phyloP scores from a whole-genome alignment of 92 coral and sea anemone genomes.

The Ricordea florida region DNA sequence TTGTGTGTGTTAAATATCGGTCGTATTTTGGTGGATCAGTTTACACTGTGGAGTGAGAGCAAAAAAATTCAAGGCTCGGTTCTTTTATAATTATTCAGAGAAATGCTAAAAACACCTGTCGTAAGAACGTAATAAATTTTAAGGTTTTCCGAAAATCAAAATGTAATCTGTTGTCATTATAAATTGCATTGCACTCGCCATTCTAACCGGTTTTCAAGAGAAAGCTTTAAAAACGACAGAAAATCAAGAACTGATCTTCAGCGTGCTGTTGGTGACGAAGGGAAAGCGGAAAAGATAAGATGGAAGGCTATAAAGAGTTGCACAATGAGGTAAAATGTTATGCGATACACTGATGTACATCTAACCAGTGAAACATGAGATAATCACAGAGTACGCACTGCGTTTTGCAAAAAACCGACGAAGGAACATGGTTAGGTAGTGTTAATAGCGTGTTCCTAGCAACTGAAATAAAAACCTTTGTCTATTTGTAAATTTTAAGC shows the following conservation, averaged over 20 bases:
- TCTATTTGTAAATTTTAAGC: no score
- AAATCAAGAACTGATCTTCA: no score
- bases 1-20: no score
- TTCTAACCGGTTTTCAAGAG: background rate
- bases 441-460: no score
- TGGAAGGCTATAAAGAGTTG: constrained; percentile 23
- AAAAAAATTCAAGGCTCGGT: background rate
- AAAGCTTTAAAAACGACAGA: background rate
- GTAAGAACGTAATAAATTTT: constrained; percentile 6
- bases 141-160: constrained; percentile 3
- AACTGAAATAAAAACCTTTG: no score
- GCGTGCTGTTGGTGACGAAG: background rate
- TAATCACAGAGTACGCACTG: no score
- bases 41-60: no score
- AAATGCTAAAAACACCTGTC: constrained; percentile 30
- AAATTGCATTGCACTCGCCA: constrained; percentile 18
- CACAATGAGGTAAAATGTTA: constrained; percentile 31
- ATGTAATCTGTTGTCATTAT: constrained; percentile 27
- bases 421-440: no score
- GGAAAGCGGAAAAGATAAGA: background rate
- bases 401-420: no score
- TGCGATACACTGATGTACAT: no score
- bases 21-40: no score
- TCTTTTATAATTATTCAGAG: constrained; percentile 32
- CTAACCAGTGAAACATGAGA: no score